Percentiles rank a stretch among this genome's conserved stretches.
Conservation (phyloP, 2,888 invertebrate genomes). For the Nemotelus pantherinus region DNA sequence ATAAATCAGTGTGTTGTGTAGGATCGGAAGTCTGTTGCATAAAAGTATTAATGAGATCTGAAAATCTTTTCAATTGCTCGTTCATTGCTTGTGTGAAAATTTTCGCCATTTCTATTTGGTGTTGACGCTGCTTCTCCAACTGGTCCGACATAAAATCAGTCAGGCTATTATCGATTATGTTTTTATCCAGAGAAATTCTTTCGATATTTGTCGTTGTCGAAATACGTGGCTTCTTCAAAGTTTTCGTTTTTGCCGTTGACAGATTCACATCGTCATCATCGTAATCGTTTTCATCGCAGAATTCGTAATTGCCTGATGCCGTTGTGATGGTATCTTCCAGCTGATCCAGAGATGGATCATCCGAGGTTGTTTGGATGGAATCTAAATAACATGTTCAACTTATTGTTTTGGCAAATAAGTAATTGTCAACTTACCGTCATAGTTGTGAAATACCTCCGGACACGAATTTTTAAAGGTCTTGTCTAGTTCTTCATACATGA, state of each 20-base stretch:
- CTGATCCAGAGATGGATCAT: background rate
- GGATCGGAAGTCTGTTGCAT: constrained; percentile 36
- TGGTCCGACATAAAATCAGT: constrained; percentile 13
- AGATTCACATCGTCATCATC: constrained; percentile 6
- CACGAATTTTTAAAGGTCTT: constrained; percentile 17
- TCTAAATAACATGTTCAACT: background rate
- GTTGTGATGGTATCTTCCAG: background rate
- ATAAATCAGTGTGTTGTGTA: too few species aligned
- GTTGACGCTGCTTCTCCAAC: constrained; percentile 25
- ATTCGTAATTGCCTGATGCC: background rate
- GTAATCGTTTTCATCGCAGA: background rate
- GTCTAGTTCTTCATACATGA: constrained; percentile 28
- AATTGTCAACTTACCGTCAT: background rate
- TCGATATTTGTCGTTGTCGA: constrained; percentile 3
- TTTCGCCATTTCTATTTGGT: constrained; percentile 18
- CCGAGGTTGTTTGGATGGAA: background rate
- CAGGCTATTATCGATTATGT: background rate
- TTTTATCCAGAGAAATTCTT: background rate
- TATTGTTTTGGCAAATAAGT: background rate
- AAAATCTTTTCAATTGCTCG: constrained; percentile 26
- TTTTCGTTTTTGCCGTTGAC: background rate
- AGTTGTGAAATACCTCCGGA: background rate
- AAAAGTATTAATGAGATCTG: constrained; percentile 17
- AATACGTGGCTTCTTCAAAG: constrained; percentile 1
- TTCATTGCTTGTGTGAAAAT: constrained; percentile 28